phyloP scores from a whole-genome alignment of 2,113 vertebrate species.

The Esox niger region DNA sequence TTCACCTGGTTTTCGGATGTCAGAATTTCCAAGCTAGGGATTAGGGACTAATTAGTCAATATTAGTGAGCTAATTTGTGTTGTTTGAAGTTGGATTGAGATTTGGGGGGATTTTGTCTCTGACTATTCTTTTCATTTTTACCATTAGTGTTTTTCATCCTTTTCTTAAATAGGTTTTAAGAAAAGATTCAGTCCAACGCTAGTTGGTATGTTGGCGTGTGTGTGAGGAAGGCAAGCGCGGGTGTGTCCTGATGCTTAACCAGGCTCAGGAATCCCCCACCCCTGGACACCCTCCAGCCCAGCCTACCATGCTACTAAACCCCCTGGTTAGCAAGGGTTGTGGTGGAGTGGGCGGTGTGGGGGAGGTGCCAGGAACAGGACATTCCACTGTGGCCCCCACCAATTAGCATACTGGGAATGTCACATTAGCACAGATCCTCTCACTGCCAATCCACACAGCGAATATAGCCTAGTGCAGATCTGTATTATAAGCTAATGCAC shows the following conservation, averaged over 20 bases:
- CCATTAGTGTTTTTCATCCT: too few relatives aligned
- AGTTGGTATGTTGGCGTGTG: not conserved
- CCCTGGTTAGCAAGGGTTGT: conserved; percentile 39
- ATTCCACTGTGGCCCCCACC: conserved; percentile 17
- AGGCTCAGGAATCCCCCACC: not conserved
- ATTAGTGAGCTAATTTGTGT: too few relatives aligned
- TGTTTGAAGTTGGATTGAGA: too few relatives aligned
- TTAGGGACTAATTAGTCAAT: too few relatives aligned
- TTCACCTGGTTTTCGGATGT: not conserved
- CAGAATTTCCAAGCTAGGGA: too few relatives aligned
- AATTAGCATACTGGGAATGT: conserved; percentile 57
- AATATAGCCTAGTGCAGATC: not conserved
- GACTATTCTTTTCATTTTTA: too few relatives aligned
- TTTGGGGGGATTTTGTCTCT: too few relatives aligned
- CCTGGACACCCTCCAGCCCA: conserved; percentile 11
- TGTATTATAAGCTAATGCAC: too few relatives aligned
- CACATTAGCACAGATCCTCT: conserved; percentile 48
- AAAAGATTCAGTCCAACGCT: too few relatives aligned
- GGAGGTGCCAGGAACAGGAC: conserved; percentile 49
- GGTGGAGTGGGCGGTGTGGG: conserved; percentile 10
- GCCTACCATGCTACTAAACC: conserved; percentile 11
- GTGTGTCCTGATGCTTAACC: conserved; percentile 13
- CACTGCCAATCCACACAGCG: not conserved
- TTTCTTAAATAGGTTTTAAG: too few relatives aligned
- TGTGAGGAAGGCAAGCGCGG: not conserved